A percentile compares a stretch with the other conserved stretches of the same genome.
Evolutionary conservation across 1,140 invertebrate species (phyloP).

Genomic region (Drosophila nigrodunni): DNA sequence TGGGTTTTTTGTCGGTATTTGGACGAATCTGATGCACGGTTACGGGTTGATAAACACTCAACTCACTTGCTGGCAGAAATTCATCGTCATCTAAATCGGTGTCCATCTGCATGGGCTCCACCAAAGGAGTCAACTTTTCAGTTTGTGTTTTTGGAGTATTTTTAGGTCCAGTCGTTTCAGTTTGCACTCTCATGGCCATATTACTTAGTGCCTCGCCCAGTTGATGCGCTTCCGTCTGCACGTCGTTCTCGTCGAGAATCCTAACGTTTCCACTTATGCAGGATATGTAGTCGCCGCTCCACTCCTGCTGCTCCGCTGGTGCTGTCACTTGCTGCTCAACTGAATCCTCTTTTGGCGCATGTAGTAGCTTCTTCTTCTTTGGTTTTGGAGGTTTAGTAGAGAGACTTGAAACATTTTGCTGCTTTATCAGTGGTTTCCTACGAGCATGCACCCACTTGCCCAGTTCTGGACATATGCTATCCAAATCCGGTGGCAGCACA

Average conservation of each 20-base stretch:
- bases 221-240: constrained; percentile 46
- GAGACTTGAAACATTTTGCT: background rate
- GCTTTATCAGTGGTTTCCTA: background rate
- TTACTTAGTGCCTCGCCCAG: constrained; percentile 50
- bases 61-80: constrained; percentile 42
- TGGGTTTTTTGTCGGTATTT: constrained; percentile 71
- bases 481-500: constrained; percentile 52
- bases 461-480: constrained; percentile 50
- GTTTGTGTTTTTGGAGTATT: background rate
- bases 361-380: background rate
- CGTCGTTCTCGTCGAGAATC: constrained; percentile 37
- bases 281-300: constrained; percentile 61
- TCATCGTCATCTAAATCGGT: constrained; percentile 46
- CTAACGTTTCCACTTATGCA: constrained; percentile 20
- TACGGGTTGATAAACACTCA: constrained; percentile 53
- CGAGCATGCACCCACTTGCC: constrained; percentile 44
- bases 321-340: background rate
- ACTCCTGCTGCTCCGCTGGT: constrained; percentile 21
- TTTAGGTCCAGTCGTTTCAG: background rate
- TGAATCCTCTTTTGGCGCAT: background rate
- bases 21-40: constrained; percentile 58
- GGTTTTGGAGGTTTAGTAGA: background rate
- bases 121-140: background rate
- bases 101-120: constrained; percentile 46
- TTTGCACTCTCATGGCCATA: constrained; percentile 42